Conservation (phyloP, 2,113 vertebrate genomes). For the Tragelaphus imberbis region DNA sequence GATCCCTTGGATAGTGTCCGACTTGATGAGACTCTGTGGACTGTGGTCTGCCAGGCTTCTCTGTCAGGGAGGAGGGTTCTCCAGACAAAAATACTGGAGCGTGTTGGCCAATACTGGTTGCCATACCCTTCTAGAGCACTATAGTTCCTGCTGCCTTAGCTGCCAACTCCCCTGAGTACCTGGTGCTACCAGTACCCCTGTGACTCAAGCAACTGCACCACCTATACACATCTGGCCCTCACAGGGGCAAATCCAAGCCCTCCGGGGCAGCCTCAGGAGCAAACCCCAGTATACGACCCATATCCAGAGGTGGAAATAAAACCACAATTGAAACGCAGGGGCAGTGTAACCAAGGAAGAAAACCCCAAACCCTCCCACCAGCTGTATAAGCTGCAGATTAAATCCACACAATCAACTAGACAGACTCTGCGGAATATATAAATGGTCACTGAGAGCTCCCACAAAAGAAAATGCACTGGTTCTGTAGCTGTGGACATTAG, state of each 20-base stretch:
- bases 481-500: background rate
- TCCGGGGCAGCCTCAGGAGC: background rate
- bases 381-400: background rate
- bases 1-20: accelerated
- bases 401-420: background rate
- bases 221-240: background rate
- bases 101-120: background rate
- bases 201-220: background rate
- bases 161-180: background rate
- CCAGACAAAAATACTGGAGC: background rate
- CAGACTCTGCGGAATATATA: background rate
- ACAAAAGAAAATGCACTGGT: background rate
- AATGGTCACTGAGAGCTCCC: background rate
- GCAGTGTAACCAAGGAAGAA: background rate
- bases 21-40: background rate
- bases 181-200: background rate
- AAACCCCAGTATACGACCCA: accelerated
- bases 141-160: background rate
- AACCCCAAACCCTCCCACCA: background rate
- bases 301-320: background rate
- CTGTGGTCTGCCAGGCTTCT: background rate
- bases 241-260: background rate
- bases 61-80: background rate
- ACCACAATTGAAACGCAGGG: background rate
- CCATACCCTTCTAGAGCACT: background rate